Evolutionary conservation across 1,140 invertebrate species (phyloP).

Genomic region (Orius insidiosus): DNA sequence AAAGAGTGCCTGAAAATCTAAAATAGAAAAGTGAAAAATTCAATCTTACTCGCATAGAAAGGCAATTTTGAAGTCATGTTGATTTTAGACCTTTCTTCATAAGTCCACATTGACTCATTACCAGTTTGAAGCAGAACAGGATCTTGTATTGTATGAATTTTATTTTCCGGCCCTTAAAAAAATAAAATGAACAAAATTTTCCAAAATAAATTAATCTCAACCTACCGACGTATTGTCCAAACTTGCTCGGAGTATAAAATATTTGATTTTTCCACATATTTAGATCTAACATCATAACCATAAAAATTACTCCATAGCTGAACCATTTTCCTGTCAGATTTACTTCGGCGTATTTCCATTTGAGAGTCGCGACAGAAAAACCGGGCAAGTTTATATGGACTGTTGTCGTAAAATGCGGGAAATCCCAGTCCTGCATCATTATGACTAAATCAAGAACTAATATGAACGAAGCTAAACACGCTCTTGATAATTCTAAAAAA

Average conservation of each 20-base stretch:
- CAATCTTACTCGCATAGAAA: constrained; percentile 23
- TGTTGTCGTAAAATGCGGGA: constrained; percentile 37
- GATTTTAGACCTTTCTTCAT: constrained; percentile 25
- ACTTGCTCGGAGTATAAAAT: constrained; percentile 32
- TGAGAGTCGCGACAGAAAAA: constrained; percentile 29
- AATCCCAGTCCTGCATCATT: constrained; percentile 43
- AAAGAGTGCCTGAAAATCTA: too few species aligned
- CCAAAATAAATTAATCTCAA: too few species aligned
- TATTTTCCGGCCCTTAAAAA: constrained; percentile 22
- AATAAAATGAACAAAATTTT: too few species aligned
- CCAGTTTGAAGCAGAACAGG: constrained; percentile 24
- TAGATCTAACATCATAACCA: constrained; percentile 37
- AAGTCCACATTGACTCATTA: constrained; percentile 27
- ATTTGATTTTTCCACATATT: constrained; percentile 46
- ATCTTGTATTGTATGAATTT: constrained; percentile 30
- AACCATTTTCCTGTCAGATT: constrained; percentile 34
- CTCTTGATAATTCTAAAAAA: constrained; percentile 30
- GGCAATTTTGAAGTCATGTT: constrained; percentile 26
- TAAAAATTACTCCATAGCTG: constrained; percentile 37
- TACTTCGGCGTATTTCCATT: constrained; percentile 26
- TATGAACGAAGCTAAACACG: constrained; percentile 37
- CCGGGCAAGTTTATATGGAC: constrained; percentile 38
- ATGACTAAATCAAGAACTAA: constrained; percentile 38
- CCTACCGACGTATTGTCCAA: constrained; percentile 32
- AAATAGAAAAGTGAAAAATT: constrained; percentile 2